Evolutionary conservation across 64 coral and sea anemone species (phyloP).

Genomic region (Acropora yongei): DNA sequence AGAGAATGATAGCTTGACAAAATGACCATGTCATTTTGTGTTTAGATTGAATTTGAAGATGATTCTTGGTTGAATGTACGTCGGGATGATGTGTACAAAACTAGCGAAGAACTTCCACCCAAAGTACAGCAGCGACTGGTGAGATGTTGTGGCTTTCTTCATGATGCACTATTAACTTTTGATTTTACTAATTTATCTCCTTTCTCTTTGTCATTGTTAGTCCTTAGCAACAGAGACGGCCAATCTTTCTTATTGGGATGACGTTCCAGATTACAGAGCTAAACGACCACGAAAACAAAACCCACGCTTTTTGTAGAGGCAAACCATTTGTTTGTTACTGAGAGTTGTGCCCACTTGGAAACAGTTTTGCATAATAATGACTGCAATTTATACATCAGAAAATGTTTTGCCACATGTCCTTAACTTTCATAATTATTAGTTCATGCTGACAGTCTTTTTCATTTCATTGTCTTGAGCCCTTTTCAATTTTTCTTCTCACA

Average conservation of each 20-base stretch:
- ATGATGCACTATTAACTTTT: not conserved
- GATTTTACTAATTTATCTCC: not conserved
- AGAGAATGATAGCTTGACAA: not conserved
- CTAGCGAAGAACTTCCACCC: slow-evolving; percentile 71
- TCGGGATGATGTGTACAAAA: slow-evolving; percentile 89
- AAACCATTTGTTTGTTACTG: not conserved
- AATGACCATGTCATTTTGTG: not conserved
- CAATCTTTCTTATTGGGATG: slow-evolving; percentile 68
- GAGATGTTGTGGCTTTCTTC: not conserved
- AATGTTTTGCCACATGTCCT: not conserved
- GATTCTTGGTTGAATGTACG: slow-evolving; percentile 82
- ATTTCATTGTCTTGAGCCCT: too few relatives aligned
- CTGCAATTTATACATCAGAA: slow-evolving; percentile 82
- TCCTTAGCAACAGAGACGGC: slow-evolving; percentile 88
- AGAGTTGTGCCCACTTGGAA: not conserved
- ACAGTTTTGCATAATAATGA: slow-evolving; percentile 75
- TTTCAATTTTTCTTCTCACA: too few relatives aligned
- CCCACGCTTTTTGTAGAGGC: slow-evolving; percentile 27
- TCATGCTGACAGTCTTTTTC: too few relatives aligned
- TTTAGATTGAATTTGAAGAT: slow-evolving; percentile 86
- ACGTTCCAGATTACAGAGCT: slow-evolving; percentile 53
- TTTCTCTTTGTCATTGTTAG: slow-evolving; percentile 24
- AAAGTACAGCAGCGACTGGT: slow-evolving; percentile 90
- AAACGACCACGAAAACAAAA: slow-evolving; percentile 57
- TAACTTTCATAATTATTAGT: too few relatives aligned